phyloP scores from a whole-genome alignment of 2,888 invertebrate species.

The Empis stercorea region DNA sequence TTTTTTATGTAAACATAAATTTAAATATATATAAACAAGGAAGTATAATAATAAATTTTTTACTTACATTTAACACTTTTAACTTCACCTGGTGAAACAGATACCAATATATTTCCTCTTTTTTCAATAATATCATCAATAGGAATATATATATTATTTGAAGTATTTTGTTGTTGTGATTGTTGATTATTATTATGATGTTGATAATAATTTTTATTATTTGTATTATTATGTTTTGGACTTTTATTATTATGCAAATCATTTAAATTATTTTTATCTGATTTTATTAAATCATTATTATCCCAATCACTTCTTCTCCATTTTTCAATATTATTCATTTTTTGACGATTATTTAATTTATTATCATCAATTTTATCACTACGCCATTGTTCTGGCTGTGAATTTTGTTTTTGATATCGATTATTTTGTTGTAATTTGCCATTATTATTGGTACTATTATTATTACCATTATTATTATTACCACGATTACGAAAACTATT shows the following conservation, averaged over 20 bases:
- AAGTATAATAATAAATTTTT: too few relatives aligned
- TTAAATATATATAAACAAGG: background rate
- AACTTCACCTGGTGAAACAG: conserved; percentile 16
- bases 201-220: background rate
- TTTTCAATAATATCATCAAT: conserved; percentile 10
- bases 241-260: conserved; percentile 7
- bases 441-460: conserved; percentile 6
- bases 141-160: background rate
- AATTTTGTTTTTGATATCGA: conserved; percentile 10
- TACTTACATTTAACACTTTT: conserved; percentile 17
- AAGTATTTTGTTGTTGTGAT: background rate
- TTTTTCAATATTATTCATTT: conserved; percentile 29
- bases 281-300: conserved; percentile 27
- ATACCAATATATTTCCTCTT: conserved; percentile 15
- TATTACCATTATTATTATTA: conserved; percentile 1
- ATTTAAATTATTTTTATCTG: conserved; percentile 26
- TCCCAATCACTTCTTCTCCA: conserved; percentile 37
- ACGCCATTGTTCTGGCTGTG: conserved; percentile 30
- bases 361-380: conserved; percentile 35
- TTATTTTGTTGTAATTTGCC: conserved; percentile 3
- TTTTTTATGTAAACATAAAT: too few relatives aligned
- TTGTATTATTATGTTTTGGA: conserved; percentile 4
- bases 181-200: background rate
- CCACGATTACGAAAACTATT: conserved; percentile 12
- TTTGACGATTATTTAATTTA: conserved; percentile 32